phyloP scores from a whole-genome alignment of 2,888 invertebrate genomes.

The Apamea sordens region DNA sequence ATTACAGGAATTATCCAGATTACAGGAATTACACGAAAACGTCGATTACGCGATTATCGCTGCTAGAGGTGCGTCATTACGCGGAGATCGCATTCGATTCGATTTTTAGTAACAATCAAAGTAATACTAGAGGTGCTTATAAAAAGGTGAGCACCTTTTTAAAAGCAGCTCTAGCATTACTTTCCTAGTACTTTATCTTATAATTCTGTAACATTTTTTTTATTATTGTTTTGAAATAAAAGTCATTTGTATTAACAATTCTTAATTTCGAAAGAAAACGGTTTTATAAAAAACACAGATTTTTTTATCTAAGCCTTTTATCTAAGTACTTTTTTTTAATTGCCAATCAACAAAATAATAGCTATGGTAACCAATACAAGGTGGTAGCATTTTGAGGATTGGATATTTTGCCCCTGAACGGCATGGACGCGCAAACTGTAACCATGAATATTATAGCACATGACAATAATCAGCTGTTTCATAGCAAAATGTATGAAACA shows the following conservation, averaged over 20 bases:
- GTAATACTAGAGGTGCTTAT: too few relatives aligned
- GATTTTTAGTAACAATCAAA: not conserved
- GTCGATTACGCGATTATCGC: conserved; percentile 63
- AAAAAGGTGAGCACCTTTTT: not conserved
- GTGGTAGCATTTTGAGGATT: too few relatives aligned
- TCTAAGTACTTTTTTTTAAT: not conserved
- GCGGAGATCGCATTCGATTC: conserved; percentile 40
- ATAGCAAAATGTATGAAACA: too few relatives aligned
- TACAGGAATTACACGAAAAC: conserved; percentile 65
- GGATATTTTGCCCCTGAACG: too few relatives aligned
- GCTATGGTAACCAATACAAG: not conserved
- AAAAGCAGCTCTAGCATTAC: not conserved
- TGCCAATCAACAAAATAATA: not conserved
- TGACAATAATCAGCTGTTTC: too few relatives aligned
- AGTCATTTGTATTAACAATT: not conserved
- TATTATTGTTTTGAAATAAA: not conserved
- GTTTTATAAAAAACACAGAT: not conserved
- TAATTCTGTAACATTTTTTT: not conserved
- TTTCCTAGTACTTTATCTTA: not conserved
- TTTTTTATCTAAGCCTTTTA: not conserved
- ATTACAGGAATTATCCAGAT: conserved; percentile 73
- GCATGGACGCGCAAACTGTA: too few relatives aligned
- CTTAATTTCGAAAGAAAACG: not conserved
- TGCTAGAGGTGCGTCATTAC: conserved; percentile 47
- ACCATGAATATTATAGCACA: too few relatives aligned